Conservation (phyloP, 2,888 invertebrate species). For the Drosophila pegasa region DNA sequence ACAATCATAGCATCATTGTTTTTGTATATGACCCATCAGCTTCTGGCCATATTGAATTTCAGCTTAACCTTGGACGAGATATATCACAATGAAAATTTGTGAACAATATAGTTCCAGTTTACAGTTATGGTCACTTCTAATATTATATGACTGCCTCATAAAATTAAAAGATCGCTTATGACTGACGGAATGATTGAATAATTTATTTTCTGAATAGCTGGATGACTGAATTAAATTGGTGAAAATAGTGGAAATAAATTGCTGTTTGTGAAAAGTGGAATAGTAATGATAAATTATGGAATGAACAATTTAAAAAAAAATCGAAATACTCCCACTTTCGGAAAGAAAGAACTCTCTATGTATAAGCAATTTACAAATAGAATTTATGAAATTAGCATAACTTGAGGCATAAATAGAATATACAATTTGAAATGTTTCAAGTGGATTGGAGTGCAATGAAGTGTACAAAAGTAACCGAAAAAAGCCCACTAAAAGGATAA, state of each 20-base stretch:
- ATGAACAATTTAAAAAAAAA: neutral
- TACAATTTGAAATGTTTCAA: constrained; percentile 26
- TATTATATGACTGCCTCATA: too few relatives aligned
- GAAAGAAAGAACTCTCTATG: neutral
- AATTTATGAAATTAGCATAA: constrained; percentile 62
- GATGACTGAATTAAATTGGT: neutral
- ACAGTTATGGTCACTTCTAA: too few relatives aligned
- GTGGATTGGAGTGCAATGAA: constrained; percentile 32
- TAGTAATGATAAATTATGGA: neutral
- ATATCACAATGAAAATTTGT: neutral
- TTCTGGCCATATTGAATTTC: neutral
- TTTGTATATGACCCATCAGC: constrained; percentile 26
- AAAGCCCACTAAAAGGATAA: constrained; percentile 31
- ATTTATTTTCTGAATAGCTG: neutral
- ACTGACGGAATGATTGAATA: neutral
- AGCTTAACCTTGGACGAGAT: neutral
- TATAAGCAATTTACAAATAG: constrained; percentile 22
- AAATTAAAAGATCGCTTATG: too few relatives aligned
- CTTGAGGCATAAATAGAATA: constrained; percentile 36
- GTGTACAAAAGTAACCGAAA: constrained; percentile 25
- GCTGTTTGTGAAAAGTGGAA: neutral
- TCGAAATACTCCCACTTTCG: neutral
- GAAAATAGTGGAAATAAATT: neutral
- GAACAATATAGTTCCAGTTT: neutral
- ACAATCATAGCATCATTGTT: constrained; percentile 37